phyloP scores from a whole-genome alignment of 2,888 invertebrate species.

The Meiosimyza platycephala region DNA sequence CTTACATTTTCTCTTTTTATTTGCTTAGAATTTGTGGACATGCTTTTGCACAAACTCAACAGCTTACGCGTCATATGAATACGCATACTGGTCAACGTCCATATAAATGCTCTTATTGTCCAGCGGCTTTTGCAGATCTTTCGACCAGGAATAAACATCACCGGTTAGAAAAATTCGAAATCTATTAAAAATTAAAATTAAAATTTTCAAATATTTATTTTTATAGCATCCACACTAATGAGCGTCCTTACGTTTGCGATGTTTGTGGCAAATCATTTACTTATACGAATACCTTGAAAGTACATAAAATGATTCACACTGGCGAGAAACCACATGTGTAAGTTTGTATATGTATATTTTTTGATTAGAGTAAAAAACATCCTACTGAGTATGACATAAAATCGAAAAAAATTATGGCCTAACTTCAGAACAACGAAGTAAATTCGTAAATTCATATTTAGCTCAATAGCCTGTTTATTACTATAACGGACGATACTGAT shows the following conservation, averaged over 20 bases:
- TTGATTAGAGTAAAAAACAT: background rate
- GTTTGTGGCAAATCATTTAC: conserved; percentile 64
- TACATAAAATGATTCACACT: conserved; percentile 65
- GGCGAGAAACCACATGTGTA: conserved; percentile 65
- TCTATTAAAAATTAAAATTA: background rate
- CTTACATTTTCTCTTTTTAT: background rate
- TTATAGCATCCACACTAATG: conserved; percentile 62
- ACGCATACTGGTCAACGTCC: conserved; percentile 67
- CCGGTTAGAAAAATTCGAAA: conserved; percentile 52
- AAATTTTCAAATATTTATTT: background rate
- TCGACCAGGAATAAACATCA: conserved; percentile 67
- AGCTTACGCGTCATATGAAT: conserved; percentile 66
- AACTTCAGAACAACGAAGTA: no score
- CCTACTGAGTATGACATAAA: no score
- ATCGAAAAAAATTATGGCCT: background rate
- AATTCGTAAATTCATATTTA: no score
- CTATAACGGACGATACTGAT: no score
- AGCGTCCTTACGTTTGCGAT: conserved; percentile 63
- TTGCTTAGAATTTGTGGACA: conserved; percentile 62
- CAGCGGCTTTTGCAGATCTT: conserved; percentile 65
- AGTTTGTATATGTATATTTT: conserved; percentile 42
- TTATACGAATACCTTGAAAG: conserved; percentile 63
- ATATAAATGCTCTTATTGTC: conserved; percentile 64
- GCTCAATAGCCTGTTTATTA: no score
- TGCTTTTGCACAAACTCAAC: conserved; percentile 64